Conservation (phyloP, 92 coral and sea anemone species). For the Pocillopora meandrina region DNA sequence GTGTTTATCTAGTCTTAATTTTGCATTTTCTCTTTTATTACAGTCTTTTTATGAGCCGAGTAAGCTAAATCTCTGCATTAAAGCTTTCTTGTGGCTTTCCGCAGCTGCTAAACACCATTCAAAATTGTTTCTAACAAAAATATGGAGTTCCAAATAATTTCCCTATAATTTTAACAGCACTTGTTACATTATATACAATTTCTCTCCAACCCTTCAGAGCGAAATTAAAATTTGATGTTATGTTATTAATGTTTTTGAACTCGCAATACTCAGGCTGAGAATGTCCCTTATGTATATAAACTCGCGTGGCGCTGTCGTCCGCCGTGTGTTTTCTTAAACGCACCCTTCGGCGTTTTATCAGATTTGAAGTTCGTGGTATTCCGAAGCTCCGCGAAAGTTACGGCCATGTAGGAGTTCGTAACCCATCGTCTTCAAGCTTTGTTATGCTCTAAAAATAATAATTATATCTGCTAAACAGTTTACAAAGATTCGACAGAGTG, state of each 20-base stretch:
- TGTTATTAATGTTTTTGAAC: slow-evolving; percentile 23
- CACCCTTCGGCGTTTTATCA: not conserved
- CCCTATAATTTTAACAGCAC: not conserved
- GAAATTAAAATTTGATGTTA: slow-evolving; percentile 34
- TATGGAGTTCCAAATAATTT: not conserved
- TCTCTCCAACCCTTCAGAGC: slow-evolving; percentile 3
- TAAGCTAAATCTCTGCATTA: not conserved
- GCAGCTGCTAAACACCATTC: not conserved
- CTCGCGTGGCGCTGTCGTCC: not conserved
- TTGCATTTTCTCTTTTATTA: slow-evolving; percentile 14
- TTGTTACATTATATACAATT: slow-evolving; percentile 27
- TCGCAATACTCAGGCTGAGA: slow-evolving; percentile 6
- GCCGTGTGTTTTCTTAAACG: not conserved
- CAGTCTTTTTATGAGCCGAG: not conserved
- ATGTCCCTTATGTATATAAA: not conserved
- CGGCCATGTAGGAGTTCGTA: not conserved
- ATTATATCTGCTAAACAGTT: slow-evolving; percentile 33
- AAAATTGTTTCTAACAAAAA: not conserved
- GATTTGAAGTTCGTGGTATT: not conserved
- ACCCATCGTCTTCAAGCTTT: not conserved
- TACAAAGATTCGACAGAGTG: slow-evolving; percentile 28
- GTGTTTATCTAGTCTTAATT: slow-evolving; percentile 27
- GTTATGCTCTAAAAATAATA: slow-evolving; percentile 2
- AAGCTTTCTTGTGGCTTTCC: not conserved
- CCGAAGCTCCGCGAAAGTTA: not conserved